These are phyloP conservation scores for Stegodyphus dumicola DNA, from an alignment of 1,140 invertebrate genomes.

Conservation along the genomic window DNA sequence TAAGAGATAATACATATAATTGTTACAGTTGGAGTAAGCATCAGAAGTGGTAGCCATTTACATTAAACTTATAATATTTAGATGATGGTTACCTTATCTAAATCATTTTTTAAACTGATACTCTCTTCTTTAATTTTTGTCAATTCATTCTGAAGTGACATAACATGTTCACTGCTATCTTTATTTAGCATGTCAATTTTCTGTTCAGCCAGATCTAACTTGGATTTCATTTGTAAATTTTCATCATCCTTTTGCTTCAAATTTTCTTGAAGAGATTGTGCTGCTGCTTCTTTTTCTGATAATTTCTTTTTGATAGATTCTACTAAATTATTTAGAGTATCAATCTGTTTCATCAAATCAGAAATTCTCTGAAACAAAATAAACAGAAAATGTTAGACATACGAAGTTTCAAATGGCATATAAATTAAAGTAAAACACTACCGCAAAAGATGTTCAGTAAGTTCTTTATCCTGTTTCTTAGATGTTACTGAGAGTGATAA, in stretches of 20 bases:
- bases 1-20: too few relatives aligned
- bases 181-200: constrained; percentile 50
- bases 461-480: too few relatives aligned
- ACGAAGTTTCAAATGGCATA: background rate
- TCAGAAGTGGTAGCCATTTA: background rate
- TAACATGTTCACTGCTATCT: constrained; percentile 49
- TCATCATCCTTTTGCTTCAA: constrained; percentile 32
- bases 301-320: constrained; percentile 10
- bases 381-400: background rate
- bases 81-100: constrained; percentile 22
- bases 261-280: background rate
- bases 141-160: constrained; percentile 32
- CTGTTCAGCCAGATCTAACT: constrained; percentile 33
- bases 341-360: background rate
- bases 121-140: constrained; percentile 46
- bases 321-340: background rate
- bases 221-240: constrained; percentile 18
- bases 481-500: too few relatives aligned
- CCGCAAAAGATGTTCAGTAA: too few relatives aligned
- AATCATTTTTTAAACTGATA: constrained; percentile 9
- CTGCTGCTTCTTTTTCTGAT: background rate
- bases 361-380: constrained; percentile 17
- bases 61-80: background rate
- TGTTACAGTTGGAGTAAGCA: too few relatives aligned
- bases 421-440: too few relatives aligned